Evolutionary conservation across 1,140 invertebrate genomes (phyloP).

Genomic region (Contarinia nasturtii): DNA sequence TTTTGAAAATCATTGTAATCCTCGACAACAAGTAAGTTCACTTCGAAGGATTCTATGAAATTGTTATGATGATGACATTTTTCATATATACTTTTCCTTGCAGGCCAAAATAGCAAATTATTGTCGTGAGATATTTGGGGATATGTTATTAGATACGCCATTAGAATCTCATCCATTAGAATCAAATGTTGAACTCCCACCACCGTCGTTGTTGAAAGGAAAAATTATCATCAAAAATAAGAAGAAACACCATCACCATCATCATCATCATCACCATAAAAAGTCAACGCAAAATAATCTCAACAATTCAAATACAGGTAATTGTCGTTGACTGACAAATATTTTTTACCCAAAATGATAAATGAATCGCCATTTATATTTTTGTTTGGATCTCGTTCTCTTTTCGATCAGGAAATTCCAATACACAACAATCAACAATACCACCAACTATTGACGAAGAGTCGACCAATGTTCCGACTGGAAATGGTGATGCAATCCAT

Average conservation of each 20-base stretch:
- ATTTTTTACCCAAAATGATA: background rate
- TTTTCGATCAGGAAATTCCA: too few relatives aligned
- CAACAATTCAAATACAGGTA: background rate
- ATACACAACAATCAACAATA: constrained; percentile 12
- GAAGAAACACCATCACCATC: constrained; percentile 83
- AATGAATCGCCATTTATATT: background rate
- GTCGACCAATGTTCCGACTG: constrained; percentile 12
- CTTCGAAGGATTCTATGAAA: background rate
- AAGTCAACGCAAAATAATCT: background rate
- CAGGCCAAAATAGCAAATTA: constrained; percentile 96
- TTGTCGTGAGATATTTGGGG: constrained; percentile 86
- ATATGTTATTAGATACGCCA: constrained; percentile 79
- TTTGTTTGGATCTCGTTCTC: background rate
- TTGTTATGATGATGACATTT: background rate
- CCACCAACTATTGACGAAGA: constrained; percentile 20
- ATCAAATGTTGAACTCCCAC: constrained; percentile 62
- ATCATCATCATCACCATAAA: constrained; percentile 30
- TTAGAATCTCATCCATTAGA: constrained; percentile 70
- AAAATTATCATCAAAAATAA: constrained; percentile 98
- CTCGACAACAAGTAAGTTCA: constrained; percentile 49
- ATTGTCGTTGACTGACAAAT: background rate
- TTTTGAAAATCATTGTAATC: constrained; percentile 97
- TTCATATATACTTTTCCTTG: background rate
- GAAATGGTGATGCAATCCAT: constrained; percentile 37
- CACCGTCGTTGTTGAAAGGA: constrained; percentile 61